These are phyloP conservation scores for Marasmarcha lunaedactyla DNA, from an alignment of 2,888 invertebrate species.

Conservation along the genomic window DNA sequence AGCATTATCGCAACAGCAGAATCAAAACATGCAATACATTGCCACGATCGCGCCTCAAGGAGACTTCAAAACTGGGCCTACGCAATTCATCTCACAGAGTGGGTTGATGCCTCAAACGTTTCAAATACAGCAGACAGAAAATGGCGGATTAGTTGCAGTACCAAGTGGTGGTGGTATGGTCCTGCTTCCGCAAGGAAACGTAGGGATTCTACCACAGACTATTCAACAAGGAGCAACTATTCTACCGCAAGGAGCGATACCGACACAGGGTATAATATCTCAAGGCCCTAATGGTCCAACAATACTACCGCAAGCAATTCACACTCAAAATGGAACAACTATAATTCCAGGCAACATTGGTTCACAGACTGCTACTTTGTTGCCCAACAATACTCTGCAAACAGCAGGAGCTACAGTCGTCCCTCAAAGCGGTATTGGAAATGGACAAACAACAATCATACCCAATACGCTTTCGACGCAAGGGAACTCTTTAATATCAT, in stretches of 20 bases:
- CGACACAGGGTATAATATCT: slow-evolving; percentile 61
- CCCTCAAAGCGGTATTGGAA: slow-evolving; percentile 59
- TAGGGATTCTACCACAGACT: slow-evolving; percentile 60
- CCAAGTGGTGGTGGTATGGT: slow-evolving; percentile 73
- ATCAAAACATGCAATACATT: slow-evolving; percentile 80
- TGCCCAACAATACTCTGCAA: slow-evolving; percentile 51
- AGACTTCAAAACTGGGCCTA: slow-evolving; percentile 65
- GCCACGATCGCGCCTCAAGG: slow-evolving; percentile 76
- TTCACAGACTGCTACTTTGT: slow-evolving; percentile 46
- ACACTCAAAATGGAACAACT: slow-evolving; percentile 71
- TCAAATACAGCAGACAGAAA: slow-evolving; percentile 72
- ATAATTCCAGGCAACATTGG: slow-evolving; percentile 68
- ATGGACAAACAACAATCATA: slow-evolving; percentile 61
- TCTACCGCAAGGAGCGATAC: slow-evolving; percentile 70
- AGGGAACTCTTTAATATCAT: too few species aligned
- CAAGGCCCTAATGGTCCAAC: slow-evolving; percentile 70
- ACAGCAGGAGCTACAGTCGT: slow-evolving; percentile 33
- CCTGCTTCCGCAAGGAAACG: slow-evolving; percentile 60
- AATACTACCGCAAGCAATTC: slow-evolving; percentile 71
- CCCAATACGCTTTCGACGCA: slow-evolving; percentile 63
- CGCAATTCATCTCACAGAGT: slow-evolving; percentile 68
- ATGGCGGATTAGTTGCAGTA: slow-evolving; percentile 70
- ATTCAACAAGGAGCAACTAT: slow-evolving; percentile 68
- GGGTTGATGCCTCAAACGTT: slow-evolving; percentile 70
- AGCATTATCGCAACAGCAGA: slow-evolving; percentile 76